Conservation (phyloP, 1,140 invertebrate genomes). For the Listronotus bonariensis region DNA sequence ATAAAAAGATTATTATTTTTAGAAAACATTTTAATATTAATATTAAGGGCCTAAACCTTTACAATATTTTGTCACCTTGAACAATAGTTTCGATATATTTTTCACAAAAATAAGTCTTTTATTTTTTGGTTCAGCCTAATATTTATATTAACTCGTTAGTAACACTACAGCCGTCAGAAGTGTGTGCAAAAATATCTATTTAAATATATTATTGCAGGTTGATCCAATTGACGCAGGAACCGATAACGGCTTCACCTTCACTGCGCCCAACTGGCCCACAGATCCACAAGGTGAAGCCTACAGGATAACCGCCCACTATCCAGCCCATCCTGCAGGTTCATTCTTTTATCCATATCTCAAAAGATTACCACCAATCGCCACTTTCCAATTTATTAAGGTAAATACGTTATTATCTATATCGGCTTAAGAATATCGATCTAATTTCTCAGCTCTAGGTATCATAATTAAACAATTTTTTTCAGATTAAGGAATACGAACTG, state of each 20-base stretch:
- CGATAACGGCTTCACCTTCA: constrained; percentile 96
- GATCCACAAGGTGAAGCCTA: constrained; percentile 88
- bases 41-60: no score
- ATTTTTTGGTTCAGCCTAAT: no score
- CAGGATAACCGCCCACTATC: constrained; percentile 86
- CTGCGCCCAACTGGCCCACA: constrained; percentile 91
- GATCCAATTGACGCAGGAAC: constrained; percentile 96
- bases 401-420: no score
- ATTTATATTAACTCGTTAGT: no score
- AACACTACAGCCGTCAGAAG: neutral
- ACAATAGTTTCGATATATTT: no score
- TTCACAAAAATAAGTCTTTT: no score
- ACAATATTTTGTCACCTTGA: no score
- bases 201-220: constrained; percentile 63
- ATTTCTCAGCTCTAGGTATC: no score
- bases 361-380: constrained; percentile 87
- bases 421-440: no score
- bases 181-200: constrained; percentile 1
- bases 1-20: no score
- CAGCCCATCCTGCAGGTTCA: constrained; percentile 90
- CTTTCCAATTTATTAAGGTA: constrained; percentile 88
- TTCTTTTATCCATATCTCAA: constrained; percentile 92
- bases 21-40: no score
- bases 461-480: constrained; percentile 35
- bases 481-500: constrained; percentile 85